Conservation (phyloP, 2,888 invertebrate species). For the Apamea sordens region DNA sequence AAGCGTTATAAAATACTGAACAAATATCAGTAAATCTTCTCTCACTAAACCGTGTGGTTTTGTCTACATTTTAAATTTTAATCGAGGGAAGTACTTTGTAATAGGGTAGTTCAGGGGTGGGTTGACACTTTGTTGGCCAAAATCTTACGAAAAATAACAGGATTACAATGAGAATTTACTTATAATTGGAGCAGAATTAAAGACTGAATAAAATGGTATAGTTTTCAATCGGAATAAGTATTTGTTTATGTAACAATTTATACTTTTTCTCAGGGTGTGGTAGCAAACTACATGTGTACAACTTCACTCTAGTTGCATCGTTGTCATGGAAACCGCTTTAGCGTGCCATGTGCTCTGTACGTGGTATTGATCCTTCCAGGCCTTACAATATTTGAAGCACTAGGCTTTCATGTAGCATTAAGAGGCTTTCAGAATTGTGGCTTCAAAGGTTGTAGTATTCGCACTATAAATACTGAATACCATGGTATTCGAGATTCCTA, state of each 20-base stretch:
- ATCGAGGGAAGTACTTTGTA: not conserved
- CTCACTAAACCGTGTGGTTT: not conserved
- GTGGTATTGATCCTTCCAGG: slow-evolving; percentile 34
- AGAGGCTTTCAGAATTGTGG: too few relatives aligned
- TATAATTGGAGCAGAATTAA: not conserved
- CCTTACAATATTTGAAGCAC: too few relatives aligned
- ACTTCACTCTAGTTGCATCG: slow-evolving; percentile 11
- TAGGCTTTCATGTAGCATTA: too few relatives aligned
- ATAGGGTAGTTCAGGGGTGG: too few relatives aligned
- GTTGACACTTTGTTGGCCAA: too few relatives aligned
- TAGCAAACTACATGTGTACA: too few relatives aligned
- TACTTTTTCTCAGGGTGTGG: not conserved
- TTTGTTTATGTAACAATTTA: not conserved
- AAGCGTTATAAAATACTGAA: not conserved
- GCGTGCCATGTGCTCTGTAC: not conserved
- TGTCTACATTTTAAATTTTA: not conserved
- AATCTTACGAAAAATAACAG: not conserved
- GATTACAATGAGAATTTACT: not conserved
- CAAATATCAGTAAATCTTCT: not conserved
- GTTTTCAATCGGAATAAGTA: not conserved
- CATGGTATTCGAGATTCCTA: not conserved
- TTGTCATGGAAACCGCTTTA: slow-evolving; percentile 28
- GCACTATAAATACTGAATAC: not conserved
- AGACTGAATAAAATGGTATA: not conserved
- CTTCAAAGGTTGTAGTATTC: not conserved